Conservation (phyloP, 2,888 invertebrate genomes). For the Caenorhabditis sp. region DNA sequence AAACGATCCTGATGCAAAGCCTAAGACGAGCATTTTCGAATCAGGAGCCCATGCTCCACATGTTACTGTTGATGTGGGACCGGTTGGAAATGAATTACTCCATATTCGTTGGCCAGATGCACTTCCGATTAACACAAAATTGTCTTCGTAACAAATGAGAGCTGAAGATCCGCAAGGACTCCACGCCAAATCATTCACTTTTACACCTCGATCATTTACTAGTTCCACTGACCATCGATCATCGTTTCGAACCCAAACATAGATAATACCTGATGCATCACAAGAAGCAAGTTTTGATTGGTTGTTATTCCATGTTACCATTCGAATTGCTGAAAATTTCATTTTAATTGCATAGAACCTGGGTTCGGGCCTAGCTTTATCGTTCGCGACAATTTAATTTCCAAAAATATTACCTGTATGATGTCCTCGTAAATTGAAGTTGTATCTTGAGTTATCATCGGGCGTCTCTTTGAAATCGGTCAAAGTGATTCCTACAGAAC, state of each 20-base stretch:
- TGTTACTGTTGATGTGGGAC: constrained; percentile 77
- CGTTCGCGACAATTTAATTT: too few relatives aligned
- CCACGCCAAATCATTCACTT: constrained; percentile 97
- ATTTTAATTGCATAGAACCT: neutral
- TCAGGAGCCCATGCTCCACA: constrained; percentile 98
- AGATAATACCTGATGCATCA: constrained; percentile 90
- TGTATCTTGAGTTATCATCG: constrained; percentile 72
- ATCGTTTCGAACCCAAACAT: constrained; percentile 99
- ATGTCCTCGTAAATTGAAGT: constrained; percentile 95
- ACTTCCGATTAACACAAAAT: constrained; percentile 89
- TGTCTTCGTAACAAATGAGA: constrained; percentile 95
- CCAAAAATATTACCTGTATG: constrained; percentile 72
- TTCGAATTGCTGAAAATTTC: constrained; percentile 25
- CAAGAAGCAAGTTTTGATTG: constrained; percentile 97
- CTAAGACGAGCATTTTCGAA: constrained; percentile 80
- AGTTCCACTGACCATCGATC: constrained; percentile 98
- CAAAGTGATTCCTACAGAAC: constrained; percentile 68
- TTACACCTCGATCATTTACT: constrained; percentile 95
- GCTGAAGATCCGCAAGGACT: constrained; percentile 98
- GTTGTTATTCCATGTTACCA: constrained; percentile 95
- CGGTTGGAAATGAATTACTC: constrained; percentile 87
- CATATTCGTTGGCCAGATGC: constrained; percentile 80
- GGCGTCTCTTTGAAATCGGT: constrained; percentile 52
- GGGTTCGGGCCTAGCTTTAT: too few relatives aligned
- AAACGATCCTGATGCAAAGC: constrained; percentile 60